Evolutionary conservation across 2,113 vertebrate genomes (phyloP), one percentile per base, ranked within the genome.

Genomic region (Grus americana): DNA sequence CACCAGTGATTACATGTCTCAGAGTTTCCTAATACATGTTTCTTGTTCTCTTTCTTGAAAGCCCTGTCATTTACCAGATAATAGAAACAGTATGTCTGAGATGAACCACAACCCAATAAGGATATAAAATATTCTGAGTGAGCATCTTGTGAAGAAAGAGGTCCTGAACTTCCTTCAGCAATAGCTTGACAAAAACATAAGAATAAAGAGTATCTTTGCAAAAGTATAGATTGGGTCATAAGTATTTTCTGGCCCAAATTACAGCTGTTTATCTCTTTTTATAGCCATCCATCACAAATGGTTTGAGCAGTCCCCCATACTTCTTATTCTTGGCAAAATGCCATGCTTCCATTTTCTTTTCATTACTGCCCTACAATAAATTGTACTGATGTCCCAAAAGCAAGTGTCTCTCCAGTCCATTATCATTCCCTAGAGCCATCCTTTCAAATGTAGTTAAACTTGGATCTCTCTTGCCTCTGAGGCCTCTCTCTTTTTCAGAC

Each of bases 311-410:
- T 42, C 44, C 88, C 85, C 55, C 67, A 58, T 13, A 92, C 54
- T 82, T 88, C 76, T 91, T 71, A 66, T 63, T 79, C 81, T 79
- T 95, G 92, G 95, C 73, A 87, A 95, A 92, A 90, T 88, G 92
- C 87, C 81, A 54, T 6, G 16, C 71, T 94, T 92, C 93, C 91
- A 88, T 95, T 97, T 95, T 93, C 76, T 95, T 96, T 96, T 97
- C 89, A 88, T 92, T 95, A 86, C 91, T 90, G 63, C 44, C 75
- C 84, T 94, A 80, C 73, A 68, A 91, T 94, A 87, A 92, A 96
- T 97, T 95, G 92, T 80, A 89, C 74, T 92, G 66, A 52, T 93
- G 84, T 91, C 96, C 93, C 93, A 93, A 95, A 92, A 73, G 89
- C 84, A 73, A 47, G 86, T 90, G 76, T 82, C 73, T 93, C 89